These are phyloP conservation scores for Glaucomys volans DNA, from an alignment of 2,113 vertebrate genomes.

Conservation along the genomic window DNA sequence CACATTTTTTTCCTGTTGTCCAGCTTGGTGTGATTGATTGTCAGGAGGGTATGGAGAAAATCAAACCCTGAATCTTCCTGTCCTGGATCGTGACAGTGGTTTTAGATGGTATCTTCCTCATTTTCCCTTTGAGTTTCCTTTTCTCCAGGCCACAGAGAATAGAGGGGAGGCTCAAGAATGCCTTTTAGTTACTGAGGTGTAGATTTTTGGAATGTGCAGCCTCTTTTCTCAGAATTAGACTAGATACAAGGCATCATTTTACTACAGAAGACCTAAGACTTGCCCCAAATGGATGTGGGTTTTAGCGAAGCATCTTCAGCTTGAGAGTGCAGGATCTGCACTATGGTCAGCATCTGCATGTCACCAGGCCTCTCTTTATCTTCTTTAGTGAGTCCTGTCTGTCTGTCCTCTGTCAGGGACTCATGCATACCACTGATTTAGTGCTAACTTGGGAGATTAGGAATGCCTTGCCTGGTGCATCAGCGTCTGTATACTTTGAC, in stretches of 20 bases:
- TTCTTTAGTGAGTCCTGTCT: slow-evolving; percentile 82
- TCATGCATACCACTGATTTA: slow-evolving; percentile 83
- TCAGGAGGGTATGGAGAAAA: neutral
- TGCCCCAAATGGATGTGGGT: slow-evolving; percentile 20
- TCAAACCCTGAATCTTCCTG: neutral
- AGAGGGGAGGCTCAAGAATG: neutral
- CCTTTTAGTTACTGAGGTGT: slow-evolving; percentile 37
- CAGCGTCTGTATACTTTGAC: slow-evolving; percentile 80
- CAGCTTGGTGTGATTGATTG: neutral
- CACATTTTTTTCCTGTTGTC: neutral
- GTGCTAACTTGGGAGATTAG: slow-evolving; percentile 84
- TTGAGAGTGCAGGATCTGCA: slow-evolving; percentile 38
- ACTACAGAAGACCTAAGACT: neutral
- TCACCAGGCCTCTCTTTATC: slow-evolving; percentile 82
- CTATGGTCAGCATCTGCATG: neutral
- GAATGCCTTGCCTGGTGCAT: slow-evolving; percentile 81
- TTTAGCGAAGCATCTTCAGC: slow-evolving; percentile 4
- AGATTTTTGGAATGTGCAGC: neutral
- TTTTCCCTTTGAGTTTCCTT: slow-evolving; percentile 46
- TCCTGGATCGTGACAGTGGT: neutral
- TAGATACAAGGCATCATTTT: neutral
- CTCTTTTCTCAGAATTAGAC: slow-evolving; percentile 23
- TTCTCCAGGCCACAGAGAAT: slow-evolving; percentile 23
- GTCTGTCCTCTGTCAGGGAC: slow-evolving; percentile 83
- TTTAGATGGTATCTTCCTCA: neutral